A percentile compares a stretch with the other conserved stretches of the same genome.
Evolutionary conservation across 2,797 vertebrate genomes (phyloP).

Genomic region (Manis crassicaudata): DNA sequence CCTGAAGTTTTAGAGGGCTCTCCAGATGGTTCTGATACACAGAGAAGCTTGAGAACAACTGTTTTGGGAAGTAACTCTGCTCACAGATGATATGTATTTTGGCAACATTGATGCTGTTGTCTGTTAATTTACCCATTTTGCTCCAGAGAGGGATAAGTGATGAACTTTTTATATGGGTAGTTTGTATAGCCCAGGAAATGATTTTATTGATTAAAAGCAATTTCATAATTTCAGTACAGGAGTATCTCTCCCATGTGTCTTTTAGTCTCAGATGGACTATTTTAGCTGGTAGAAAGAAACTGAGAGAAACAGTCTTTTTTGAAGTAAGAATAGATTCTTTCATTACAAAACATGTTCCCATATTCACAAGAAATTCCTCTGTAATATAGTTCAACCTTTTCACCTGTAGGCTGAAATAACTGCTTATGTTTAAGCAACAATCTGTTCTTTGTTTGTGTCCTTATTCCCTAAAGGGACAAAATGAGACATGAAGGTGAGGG

Average conservation of each 20-base stretch:
- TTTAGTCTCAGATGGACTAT: neutral
- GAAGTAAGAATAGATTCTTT: neutral
- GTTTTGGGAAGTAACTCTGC: neutral
- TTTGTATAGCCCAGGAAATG: neutral
- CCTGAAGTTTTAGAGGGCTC: neutral
- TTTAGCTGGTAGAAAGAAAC: slow-evolving; percentile 20
- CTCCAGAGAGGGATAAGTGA: neutral
- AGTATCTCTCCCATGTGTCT: fast-evolving
- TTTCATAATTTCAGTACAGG: neutral
- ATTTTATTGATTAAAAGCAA: neutral
- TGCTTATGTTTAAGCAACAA: neutral
- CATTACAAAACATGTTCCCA: neutral
- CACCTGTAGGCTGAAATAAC: neutral
- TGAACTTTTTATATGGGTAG: neutral
- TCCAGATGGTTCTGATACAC: neutral
- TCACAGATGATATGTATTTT: neutral
- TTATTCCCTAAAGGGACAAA: neutral
- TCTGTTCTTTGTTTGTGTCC: neutral
- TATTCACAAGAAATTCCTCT: neutral
- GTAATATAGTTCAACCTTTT: neutral
- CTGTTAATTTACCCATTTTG: neutral
- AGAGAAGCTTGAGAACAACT: neutral
- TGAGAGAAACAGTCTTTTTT: slow-evolving; percentile 11
- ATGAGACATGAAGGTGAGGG: neutral
- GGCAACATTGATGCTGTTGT: neutral